Evolutionary conservation across 2,797 vertebrate species (phyloP).

Genomic region (Mormyrops attenuatus): DNA sequence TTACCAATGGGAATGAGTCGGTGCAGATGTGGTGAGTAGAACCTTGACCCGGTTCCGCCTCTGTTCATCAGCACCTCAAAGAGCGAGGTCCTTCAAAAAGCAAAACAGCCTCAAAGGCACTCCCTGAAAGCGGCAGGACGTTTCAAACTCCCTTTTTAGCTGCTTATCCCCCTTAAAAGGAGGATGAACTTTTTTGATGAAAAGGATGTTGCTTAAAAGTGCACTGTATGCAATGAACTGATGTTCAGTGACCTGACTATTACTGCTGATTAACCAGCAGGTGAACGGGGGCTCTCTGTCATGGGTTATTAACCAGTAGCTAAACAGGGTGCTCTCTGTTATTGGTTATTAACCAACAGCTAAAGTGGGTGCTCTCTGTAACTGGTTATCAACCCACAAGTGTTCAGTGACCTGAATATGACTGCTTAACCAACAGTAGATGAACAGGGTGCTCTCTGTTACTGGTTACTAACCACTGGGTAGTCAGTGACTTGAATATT

Average conservation of each 20-base stretch:
- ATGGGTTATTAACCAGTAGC: background rate
- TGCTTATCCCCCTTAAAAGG: background rate
- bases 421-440: background rate
- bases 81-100: constrained; percentile 17
- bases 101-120: constrained; percentile 10
- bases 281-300: background rate
- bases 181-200: constrained; percentile 6
- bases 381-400: background rate
- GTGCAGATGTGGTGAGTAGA: constrained; percentile 44
- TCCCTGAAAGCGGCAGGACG: background rate
- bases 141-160: background rate
- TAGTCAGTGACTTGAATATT: background rate
- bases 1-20: constrained; percentile 55
- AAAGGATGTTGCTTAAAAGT: background rate
- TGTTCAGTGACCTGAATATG: background rate
- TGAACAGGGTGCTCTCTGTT: background rate
- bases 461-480: background rate
- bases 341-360: background rate
- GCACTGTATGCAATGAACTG: background rate
- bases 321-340: background rate
- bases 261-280: background rate
- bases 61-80: constrained; percentile 28
- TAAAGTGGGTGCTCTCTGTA: background rate
- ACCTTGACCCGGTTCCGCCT: constrained; percentile 50
- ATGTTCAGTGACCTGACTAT: background rate